These are phyloP conservation scores for Pristionchus arcanus DNA, from an alignment of 2,888 invertebrate species.

Conservation along the genomic window DNA sequence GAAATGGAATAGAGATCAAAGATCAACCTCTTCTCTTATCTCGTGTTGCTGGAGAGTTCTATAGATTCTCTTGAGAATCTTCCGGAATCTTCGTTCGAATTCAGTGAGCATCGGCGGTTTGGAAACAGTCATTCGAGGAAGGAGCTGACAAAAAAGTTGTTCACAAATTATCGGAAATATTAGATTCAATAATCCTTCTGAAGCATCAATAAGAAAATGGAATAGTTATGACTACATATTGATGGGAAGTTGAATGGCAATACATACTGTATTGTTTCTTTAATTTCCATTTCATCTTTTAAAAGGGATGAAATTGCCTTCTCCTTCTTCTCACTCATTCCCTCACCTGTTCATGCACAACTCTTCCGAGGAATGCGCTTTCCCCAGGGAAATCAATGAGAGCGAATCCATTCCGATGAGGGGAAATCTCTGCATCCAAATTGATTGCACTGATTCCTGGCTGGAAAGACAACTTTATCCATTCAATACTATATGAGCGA, in stretches of 20 bases:
- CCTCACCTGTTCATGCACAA: slow-evolving; percentile 72
- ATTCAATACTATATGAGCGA: background rate
- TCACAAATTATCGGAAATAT: too few relatives aligned
- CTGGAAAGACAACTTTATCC: background rate
- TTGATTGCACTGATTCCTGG: slow-evolving; percentile 40
- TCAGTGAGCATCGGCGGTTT: slow-evolving; percentile 70
- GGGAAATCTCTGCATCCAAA: slow-evolving; percentile 42
- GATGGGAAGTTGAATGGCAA: too few relatives aligned
- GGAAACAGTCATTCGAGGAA: slow-evolving; percentile 70
- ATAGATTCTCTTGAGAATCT: slow-evolving; percentile 77
- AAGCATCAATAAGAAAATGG: too few relatives aligned
- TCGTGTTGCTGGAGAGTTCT: slow-evolving; percentile 78
- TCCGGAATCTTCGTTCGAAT: slow-evolving; percentile 75
- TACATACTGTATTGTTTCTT: too few relatives aligned
- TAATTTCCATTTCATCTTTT: background rate
- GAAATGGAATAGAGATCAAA: background rate
- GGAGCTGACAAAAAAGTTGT: slow-evolving; percentile 61
- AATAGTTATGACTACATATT: too few relatives aligned
- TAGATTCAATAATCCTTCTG: too few relatives aligned
- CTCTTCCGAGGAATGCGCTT: slow-evolving; percentile 68
- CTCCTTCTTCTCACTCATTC: background rate
- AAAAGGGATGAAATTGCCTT: background rate
- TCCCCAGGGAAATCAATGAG: slow-evolving; percentile 62
- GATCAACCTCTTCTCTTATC: slow-evolving; percentile 75
- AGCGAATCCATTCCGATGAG: slow-evolving; percentile 55